Evolutionary conservation across 1,140 invertebrate genomes (phyloP).

Genomic region (Dinoponera quadriceps): DNA sequence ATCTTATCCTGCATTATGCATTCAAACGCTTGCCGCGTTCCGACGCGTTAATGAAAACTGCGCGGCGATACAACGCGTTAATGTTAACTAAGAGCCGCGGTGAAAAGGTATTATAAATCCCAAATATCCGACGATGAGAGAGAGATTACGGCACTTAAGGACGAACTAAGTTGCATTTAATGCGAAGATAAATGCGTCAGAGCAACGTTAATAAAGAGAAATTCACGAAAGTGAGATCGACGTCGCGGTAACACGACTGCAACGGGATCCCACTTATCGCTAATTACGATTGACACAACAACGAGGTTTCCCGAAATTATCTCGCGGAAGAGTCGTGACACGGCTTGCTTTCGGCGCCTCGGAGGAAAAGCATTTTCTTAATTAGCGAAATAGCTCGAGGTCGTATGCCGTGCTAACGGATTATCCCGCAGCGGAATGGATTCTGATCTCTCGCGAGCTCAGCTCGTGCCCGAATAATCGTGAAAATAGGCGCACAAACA

Average conservation of each 20-base stretch:
- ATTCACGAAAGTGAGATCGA: neutral
- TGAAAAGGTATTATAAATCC: too few relatives aligned
- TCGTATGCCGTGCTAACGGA: neutral
- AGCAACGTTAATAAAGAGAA: too few relatives aligned
- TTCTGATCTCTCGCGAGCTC: neutral
- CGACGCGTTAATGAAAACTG: neutral
- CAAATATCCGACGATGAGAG: too few relatives aligned
- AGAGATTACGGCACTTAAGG: too few relatives aligned
- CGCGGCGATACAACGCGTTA: neutral
- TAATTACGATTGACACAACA: constrained; percentile 12
- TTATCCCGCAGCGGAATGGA: constrained; percentile 10
- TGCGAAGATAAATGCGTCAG: too few relatives aligned
- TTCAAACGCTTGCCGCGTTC: neutral
- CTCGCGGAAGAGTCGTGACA: neutral
- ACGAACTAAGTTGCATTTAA: too few relatives aligned
- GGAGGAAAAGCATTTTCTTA: constrained; percentile 21
- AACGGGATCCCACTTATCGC: neutral
- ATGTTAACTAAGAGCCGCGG: neutral
- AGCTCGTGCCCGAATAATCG: constrained; percentile 53
- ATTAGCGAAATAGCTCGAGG: constrained; percentile 44
- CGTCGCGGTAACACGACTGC: neutral
- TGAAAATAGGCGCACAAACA: constrained; percentile 36
- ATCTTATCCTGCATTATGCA: constrained; percentile 28
- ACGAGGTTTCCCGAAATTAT: constrained; percentile 6
- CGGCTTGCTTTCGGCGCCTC: neutral